Conservation (phyloP, 2,113 vertebrate genomes). For the Acanthochromis polyacanthus region DNA sequence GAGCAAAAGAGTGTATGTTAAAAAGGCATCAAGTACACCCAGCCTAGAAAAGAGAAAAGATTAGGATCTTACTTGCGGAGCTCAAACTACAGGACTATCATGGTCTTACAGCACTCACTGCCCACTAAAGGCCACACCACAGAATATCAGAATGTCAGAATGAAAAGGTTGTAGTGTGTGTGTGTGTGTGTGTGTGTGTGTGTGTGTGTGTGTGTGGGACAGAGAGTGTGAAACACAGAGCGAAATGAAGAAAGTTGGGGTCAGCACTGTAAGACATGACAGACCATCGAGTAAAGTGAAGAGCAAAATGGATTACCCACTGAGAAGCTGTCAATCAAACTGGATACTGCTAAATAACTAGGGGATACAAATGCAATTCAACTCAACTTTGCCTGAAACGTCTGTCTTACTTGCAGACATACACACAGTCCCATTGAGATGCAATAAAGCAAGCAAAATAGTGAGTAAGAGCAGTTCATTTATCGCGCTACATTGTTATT, state of each 20-base stretch:
- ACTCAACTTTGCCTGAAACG: conserved; percentile 5
- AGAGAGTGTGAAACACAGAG: conserved; percentile 14
- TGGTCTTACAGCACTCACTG: conserved; percentile 47
- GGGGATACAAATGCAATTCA: conserved; percentile 30
- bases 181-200: conserved; percentile 10
- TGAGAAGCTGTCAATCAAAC: conserved; percentile 51
- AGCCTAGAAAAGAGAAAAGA: conserved; percentile 32
- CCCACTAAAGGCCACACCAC: conserved; percentile 50
- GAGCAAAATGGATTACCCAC: conserved; percentile 39
- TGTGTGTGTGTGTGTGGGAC: conserved; percentile 1
- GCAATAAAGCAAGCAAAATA: neutral
- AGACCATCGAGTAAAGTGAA: conserved; percentile 57
- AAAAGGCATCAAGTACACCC: conserved; percentile 19
- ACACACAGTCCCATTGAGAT: neutral
- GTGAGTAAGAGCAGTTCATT: too few species aligned
- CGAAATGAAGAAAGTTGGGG: neutral
- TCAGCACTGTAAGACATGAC: conserved; percentile 20
- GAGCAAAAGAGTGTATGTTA: conserved; percentile 24
- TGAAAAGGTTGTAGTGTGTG: conserved; percentile 56
- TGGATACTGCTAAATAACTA: conserved; percentile 8
- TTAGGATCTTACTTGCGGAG: conserved; percentile 31
- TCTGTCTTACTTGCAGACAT: neutral
- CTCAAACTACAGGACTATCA: conserved; percentile 43
- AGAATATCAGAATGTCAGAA: conserved; percentile 48
- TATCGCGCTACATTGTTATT: too few species aligned